A percentile compares a stretch with the other conserved stretches of the same genome.
phyloP scores from a whole-genome alignment of 2,113 vertebrate genomes.

The Tenebrosternarchus preto region DNA sequence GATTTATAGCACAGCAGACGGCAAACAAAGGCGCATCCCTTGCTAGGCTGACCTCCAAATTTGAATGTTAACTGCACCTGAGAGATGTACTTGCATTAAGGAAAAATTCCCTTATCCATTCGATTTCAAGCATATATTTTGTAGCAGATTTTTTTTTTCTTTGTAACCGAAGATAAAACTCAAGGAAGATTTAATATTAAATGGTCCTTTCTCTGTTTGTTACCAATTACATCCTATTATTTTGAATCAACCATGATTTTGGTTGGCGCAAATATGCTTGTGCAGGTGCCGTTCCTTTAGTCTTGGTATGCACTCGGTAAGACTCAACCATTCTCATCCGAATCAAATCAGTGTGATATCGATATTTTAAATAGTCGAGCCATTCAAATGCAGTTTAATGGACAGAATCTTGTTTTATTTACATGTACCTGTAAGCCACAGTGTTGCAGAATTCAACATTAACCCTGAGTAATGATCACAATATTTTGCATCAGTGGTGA shows the following conservation, averaged over 20 bases:
- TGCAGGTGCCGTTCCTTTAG: background rate
- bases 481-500: background rate
- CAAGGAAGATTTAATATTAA: background rate
- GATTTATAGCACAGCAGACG: background rate
- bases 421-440: background rate
- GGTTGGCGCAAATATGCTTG: background rate
- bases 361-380: background rate
- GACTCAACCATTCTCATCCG: background rate
- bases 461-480: background rate
- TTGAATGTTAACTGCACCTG: background rate
- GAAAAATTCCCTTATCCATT: background rate
- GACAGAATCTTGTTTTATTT: background rate
- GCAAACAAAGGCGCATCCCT: background rate
- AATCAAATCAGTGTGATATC: background rate
- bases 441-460: background rate
- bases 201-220: background rate
- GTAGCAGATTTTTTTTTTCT: background rate
- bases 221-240: background rate
- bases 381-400: background rate
- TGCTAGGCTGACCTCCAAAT: background rate
- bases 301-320: background rate
- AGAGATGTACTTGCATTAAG: background rate
- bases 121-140: background rate
- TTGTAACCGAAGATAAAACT: background rate
- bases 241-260: conserved; percentile 1